Conservation (phyloP, 2,113 vertebrate species). For the Otolemur garnettii region DNA sequence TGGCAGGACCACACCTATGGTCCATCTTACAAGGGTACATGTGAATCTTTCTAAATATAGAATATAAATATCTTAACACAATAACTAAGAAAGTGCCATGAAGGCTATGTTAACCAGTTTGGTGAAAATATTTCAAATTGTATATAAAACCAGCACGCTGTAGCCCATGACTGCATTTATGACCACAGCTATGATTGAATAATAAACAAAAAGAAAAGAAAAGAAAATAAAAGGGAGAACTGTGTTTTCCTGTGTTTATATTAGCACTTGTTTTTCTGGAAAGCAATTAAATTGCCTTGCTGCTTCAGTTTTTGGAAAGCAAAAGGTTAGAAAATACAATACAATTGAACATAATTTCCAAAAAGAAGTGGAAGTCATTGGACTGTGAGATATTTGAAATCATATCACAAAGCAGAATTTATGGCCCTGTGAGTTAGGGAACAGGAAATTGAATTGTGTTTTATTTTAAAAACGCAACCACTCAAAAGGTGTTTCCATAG, state of each 20-base stretch:
- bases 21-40: no score
- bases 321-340: constrained; percentile 78
- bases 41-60: no score
- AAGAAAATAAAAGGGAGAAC: constrained; percentile 19
- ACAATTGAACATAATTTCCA: constrained; percentile 73
- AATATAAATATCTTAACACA: no score
- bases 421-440: constrained; percentile 57
- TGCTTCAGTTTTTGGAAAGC: constrained; percentile 75
- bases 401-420: constrained; percentile 75
- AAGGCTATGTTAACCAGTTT: no score
- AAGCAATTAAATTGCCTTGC: constrained; percentile 71
- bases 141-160: no score
- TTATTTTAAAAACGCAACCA: constrained; percentile 78
- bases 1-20: no score
- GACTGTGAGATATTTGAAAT: constrained; percentile 76
- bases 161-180: no score
- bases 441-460: constrained; percentile 77
- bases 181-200: no score
- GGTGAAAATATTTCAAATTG: no score
- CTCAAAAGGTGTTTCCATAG: constrained; percentile 85
- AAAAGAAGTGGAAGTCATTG: constrained; percentile 65
- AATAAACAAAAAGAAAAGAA: no score
- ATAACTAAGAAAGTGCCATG: no score
- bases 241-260: constrained; percentile 64
- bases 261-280: constrained; percentile 57